Percentiles rank a stretch among this genome's conserved stretches.
Conservation (phyloP, 2,888 invertebrate species). For the Geotrupes spiniger region DNA sequence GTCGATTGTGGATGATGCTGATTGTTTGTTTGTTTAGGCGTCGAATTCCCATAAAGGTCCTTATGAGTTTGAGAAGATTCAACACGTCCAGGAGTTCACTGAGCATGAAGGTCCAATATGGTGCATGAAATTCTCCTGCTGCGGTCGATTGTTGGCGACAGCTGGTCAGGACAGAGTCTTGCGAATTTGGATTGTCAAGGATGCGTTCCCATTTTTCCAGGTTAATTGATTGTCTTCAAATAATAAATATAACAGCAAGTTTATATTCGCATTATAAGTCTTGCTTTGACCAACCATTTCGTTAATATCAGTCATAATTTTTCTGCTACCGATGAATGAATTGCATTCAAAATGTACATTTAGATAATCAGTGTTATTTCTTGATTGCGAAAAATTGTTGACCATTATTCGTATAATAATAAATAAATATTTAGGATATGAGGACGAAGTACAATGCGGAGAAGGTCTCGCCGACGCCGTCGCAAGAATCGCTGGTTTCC, state of each 20-base stretch:
- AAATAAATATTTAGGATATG: conserved; percentile 92
- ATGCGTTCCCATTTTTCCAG: conserved; percentile 88
- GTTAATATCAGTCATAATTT: not conserved
- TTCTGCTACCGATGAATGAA: not conserved
- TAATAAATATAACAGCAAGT: too few species aligned
- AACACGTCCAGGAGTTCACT: conserved; percentile 77
- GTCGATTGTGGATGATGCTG: not conserved
- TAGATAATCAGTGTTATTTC: not conserved
- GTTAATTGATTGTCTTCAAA: conserved; percentile 49
- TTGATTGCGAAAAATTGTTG: not conserved
- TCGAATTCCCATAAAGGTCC: conserved; percentile 96
- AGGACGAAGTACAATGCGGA: conserved; percentile 91
- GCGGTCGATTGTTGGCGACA: conserved; percentile 91
- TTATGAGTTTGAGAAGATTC: conserved; percentile 88
- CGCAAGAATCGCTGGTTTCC: conserved; percentile 86
- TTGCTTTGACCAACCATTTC: not conserved
- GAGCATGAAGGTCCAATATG: conserved; percentile 90
- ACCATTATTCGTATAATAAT: too few species aligned
- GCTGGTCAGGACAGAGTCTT: conserved; percentile 95
- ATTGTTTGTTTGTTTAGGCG: conserved; percentile 51
- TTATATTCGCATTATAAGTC: too few species aligned
- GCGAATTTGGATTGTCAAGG: conserved; percentile 91
- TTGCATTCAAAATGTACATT: too few species aligned
- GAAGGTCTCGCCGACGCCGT: conserved; percentile 89
- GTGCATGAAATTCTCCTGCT: conserved; percentile 98